These are phyloP conservation scores for Galaxias olidus DNA, from an alignment of 2,797 vertebrate genomes.

Conservation along the genomic window DNA sequence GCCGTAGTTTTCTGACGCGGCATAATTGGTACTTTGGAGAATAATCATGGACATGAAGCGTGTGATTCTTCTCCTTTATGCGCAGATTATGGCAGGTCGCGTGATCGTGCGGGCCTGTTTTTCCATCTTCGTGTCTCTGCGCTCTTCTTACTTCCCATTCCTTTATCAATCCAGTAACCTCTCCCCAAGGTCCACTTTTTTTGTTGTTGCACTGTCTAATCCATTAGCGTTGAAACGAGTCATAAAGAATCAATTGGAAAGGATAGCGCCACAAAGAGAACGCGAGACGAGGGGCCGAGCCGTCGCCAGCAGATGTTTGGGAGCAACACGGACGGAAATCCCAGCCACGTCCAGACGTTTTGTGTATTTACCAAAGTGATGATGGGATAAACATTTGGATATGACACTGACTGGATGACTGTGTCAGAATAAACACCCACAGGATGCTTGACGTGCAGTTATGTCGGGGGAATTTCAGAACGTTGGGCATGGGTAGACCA, in stretches of 20 bases:
- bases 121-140: slow-evolving; percentile 31
- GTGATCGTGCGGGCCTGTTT: slow-evolving; percentile 60
- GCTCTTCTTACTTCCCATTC: slow-evolving; percentile 65
- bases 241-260: slow-evolving; percentile 83
- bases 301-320: slow-evolving; percentile 53
- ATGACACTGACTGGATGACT: slow-evolving; percentile 19
- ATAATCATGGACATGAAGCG: slow-evolving; percentile 93
- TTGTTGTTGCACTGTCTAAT: slow-evolving; percentile 80
- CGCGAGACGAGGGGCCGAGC: slow-evolving; percentile 45
- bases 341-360: slow-evolving; percentile 53
- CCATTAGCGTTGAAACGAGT: slow-evolving; percentile 89
- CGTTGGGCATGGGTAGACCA: slow-evolving; percentile 5
- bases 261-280: slow-evolving; percentile 65
- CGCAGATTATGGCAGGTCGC: slow-evolving; percentile 88
- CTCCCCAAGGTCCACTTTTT: slow-evolving; percentile 65
- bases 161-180: slow-evolving; percentile 80
- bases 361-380: slow-evolving; percentile 21
- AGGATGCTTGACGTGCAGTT: neutral
- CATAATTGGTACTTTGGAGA: slow-evolving; percentile 98
- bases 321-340: slow-evolving; percentile 47
- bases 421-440: too few relatives aligned
- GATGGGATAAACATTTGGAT: slow-evolving; percentile 36
- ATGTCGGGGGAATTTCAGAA: slow-evolving; percentile 13
- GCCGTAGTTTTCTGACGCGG: slow-evolving; percentile 93
- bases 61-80: slow-evolving; percentile 90